Evolutionary conservation across 2,797 vertebrate species (phyloP), one percentile per base, ranked within the genome.

Genomic region (Heliangelus exortis): DNA sequence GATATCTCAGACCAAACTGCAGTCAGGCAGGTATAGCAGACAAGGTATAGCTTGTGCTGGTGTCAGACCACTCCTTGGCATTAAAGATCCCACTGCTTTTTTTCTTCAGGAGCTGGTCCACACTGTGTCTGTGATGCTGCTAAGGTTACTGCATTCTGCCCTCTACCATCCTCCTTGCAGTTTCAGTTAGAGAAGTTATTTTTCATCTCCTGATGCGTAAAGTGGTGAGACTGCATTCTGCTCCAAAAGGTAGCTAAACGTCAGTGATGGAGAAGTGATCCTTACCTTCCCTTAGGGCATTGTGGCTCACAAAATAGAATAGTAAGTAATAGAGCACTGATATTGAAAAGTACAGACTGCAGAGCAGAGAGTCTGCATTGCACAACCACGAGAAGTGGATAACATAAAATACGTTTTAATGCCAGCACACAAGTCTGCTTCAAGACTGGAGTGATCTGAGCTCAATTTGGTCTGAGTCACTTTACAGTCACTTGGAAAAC

Each of bases 301-400:
- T 34, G 5, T 18, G 0, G 88, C 78, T 76, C 61, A 86, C 66
- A 45, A 55, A 94, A 72, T 7, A 88, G 85, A 58, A 54, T 62
- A 61, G 91, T 31, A 74, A 72, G 77, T 71, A 45, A 47, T n/a
- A 66, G 68, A 63, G 48, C 62, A 85, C 85, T 84, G 89, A 78
- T 79, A 19, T 67, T 73, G 63, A 73, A 57, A 89, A 87, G 68
- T 69, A 59, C 68, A 73, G 72, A 92, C 82, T 90, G 91, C 95
- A 90, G 91, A 92, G 92, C 91, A 65, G 78, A 33, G 78, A 91
- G 69, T 92, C 89, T 87, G 91, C 92, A 94, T 90, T 86, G 89
- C 96, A 88, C 90, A 95, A 76, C 86, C 51, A 59, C 20, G 16
- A 13, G 34, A 68, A 84, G 15, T 6, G 9, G 45, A 3, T 36